phyloP scores from a whole-genome alignment of 2,113 vertebrate genomes.

The Reinhardtius hippoglossoides region DNA sequence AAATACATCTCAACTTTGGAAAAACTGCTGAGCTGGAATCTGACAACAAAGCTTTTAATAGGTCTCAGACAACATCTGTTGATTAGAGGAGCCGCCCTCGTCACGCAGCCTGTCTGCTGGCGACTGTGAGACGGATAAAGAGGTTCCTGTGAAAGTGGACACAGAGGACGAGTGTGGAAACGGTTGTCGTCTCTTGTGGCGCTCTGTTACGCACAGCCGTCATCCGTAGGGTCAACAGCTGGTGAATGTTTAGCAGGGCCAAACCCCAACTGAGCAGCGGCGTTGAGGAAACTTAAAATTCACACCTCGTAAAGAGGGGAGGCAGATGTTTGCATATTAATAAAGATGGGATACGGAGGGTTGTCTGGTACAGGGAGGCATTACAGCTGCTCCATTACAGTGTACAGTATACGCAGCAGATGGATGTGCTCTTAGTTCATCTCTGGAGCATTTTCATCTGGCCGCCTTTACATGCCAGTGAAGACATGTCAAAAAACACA shows the following conservation, averaged over 20 bases:
- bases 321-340: slow-evolving; percentile 83
- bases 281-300: slow-evolving; percentile 63
- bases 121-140: slow-evolving; percentile 51
- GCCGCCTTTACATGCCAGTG: slow-evolving; percentile 37
- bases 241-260: slow-evolving; percentile 67
- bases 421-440: slow-evolving; percentile 61
- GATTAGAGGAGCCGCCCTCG: slow-evolving; percentile 15
- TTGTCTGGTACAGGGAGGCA: slow-evolving; percentile 49
- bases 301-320: slow-evolving; percentile 63
- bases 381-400: slow-evolving; percentile 67
- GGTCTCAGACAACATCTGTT: slow-evolving; percentile 46
- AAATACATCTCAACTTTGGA: slow-evolving; percentile 31
- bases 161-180: slow-evolving; percentile 58
- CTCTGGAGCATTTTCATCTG: slow-evolving; percentile 59
- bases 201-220: slow-evolving; percentile 49
- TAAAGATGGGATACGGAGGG: slow-evolving; percentile 55
- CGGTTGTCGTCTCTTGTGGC: slow-evolving; percentile 58
- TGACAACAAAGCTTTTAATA: slow-evolving; percentile 33
- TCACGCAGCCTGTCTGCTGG: slow-evolving; percentile 33
- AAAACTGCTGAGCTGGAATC: slow-evolving; percentile 21
- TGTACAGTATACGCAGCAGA: slow-evolving; percentile 61
- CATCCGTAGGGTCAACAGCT: slow-evolving; percentile 74
- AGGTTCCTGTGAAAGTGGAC: slow-evolving; percentile 55
- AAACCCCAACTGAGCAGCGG: slow-evolving; percentile 63
- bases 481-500: background rate